phyloP scores from a whole-genome alignment of 1,140 invertebrate species.

The Eriocheir sinensis region DNA sequence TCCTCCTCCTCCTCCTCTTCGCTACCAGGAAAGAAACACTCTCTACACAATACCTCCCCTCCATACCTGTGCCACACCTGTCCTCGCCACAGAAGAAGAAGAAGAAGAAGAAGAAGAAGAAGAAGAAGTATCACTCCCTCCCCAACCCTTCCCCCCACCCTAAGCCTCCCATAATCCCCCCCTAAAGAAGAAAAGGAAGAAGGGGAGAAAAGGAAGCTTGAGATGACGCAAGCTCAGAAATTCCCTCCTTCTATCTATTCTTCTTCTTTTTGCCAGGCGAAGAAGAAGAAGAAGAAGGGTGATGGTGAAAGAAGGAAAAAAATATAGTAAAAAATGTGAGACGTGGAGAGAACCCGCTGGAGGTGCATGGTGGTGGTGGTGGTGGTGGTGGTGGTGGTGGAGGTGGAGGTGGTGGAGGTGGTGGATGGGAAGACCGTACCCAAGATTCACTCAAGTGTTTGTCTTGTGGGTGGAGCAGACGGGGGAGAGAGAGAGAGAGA shows the following conservation, averaged over 20 bases:
- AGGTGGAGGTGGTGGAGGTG: neutral
- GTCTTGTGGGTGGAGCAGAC: slow-evolving; percentile 57
- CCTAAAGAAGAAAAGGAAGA: neutral
- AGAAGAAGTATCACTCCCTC: neutral
- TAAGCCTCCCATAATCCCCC: neutral
- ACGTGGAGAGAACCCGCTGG: no score
- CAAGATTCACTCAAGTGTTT: slow-evolving; percentile 42
- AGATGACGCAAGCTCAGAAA: neutral
- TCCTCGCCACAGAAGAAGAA: neutral
- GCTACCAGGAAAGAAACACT: neutral
- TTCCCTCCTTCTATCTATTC: neutral
- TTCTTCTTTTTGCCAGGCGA: neutral
- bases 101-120: no score
- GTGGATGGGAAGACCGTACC: neutral
- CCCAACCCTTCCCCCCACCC: neutral
- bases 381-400: neutral
- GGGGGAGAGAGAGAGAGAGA: neutral
- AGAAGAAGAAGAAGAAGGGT: neutral
- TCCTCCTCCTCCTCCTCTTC: neutral
- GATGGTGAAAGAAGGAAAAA: neutral
- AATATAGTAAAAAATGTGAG: neutral
- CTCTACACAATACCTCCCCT: neutral
- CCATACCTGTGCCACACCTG: neutral
- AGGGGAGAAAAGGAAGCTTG: no score
- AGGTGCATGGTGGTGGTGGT: neutral